These are phyloP conservation scores for Eristalis tenax DNA, from an alignment of 2,888 invertebrate genomes.

Conservation along the genomic window DNA sequence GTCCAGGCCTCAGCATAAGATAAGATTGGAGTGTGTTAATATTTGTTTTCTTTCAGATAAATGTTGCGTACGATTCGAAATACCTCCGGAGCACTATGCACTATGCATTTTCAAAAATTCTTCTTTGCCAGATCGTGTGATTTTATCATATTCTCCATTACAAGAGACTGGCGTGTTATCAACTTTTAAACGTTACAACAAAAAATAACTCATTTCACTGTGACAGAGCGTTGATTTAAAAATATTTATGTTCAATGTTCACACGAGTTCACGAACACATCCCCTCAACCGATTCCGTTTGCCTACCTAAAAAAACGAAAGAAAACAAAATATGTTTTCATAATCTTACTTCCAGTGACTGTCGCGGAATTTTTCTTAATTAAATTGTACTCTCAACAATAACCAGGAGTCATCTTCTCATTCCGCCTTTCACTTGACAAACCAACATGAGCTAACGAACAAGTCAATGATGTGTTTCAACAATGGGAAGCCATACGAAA, in stretches of 20 bases:
- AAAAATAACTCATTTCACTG: neutral
- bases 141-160: conserved; percentile 22
- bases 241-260: conserved; percentile 47
- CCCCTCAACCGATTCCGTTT: conserved; percentile 23
- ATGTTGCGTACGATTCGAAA: neutral
- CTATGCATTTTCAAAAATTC: neutral
- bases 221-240: conserved; percentile 2
- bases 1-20: neutral
- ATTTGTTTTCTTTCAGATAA: conserved; percentile 4
- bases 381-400: conserved; percentile 31
- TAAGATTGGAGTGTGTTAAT: conserved; percentile 23
- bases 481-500: conserved; percentile 61
- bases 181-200: neutral
- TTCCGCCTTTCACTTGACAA: conserved; percentile 56
- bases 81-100: neutral
- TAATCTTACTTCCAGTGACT: conserved; percentile 10
- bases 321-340: conserved; percentile 14
- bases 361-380: conserved; percentile 37
- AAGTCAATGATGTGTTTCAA: conserved; percentile 56
- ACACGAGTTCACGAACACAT: conserved; percentile 16
- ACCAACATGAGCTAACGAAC: conserved; percentile 22
- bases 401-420: conserved; percentile 39
- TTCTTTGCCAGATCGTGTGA: neutral
- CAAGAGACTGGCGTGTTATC: neutral
- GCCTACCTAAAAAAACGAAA: conserved; percentile 52